Evolutionary conservation across 1,140 invertebrate genomes (phyloP).

Genomic region (Rhyacophila brunnea): DNA sequence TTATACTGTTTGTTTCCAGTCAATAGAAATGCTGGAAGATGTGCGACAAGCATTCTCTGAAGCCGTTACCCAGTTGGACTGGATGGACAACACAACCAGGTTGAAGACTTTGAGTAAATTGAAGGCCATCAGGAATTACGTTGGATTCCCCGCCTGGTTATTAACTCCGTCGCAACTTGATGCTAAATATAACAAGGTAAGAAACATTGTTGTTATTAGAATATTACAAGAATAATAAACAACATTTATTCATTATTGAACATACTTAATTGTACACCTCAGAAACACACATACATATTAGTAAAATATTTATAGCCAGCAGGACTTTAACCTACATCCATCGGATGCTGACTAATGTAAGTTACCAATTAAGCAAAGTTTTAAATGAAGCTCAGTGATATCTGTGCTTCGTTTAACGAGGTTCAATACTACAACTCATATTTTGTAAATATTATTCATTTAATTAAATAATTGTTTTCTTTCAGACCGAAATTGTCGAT

Average conservation of each 20-base stretch:
- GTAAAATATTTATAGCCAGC: too few relatives aligned
- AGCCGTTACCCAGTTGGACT: conserved; percentile 65
- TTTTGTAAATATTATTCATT: background rate
- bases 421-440: too few relatives aligned
- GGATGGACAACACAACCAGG: conserved; percentile 76
- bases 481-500: conserved; percentile 61
- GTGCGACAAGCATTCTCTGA: conserved; percentile 71
- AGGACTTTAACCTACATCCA: background rate
- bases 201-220: conserved; percentile 15
- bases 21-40: conserved; percentile 73
- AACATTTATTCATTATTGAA: background rate
- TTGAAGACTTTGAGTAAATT: conserved; percentile 62
- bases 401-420: too few relatives aligned
- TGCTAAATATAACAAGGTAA: conserved; percentile 59
- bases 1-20: conserved; percentile 50
- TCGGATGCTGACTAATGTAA: too few relatives aligned
- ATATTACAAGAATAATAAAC: background rate
- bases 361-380: too few relatives aligned
- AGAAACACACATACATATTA: too few relatives aligned
- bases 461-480: conserved; percentile 3
- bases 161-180: conserved; percentile 54
- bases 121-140: conserved; percentile 65
- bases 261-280: too few relatives aligned
- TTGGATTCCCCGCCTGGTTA: conserved; percentile 74
- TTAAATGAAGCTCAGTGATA: too few relatives aligned